These are phyloP conservation scores for Otocyon megalotis DNA, from an alignment of 2,113 vertebrate species.

Conservation along the genomic window DNA sequence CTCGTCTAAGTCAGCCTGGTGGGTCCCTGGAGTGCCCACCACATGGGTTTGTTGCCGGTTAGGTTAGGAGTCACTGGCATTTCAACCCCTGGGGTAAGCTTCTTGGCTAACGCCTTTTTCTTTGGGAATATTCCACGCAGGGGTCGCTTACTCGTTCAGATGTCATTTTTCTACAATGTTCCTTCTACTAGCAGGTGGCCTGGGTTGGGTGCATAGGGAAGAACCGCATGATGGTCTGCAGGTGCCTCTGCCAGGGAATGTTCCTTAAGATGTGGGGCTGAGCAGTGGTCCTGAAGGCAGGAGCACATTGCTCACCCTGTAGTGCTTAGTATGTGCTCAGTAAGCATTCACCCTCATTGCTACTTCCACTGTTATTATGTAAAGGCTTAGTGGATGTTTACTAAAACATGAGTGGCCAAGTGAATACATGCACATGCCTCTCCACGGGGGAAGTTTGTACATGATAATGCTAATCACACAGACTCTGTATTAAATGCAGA, in stretches of 20 bases:
- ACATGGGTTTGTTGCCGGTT: background rate
- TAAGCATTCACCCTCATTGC: background rate
- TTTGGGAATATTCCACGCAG: background rate
- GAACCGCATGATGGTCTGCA: background rate
- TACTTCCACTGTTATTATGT: background rate
- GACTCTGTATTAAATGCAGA: background rate
- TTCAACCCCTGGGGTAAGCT: background rate
- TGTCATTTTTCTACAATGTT: background rate
- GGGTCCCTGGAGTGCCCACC: no score
- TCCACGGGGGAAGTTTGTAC: background rate
- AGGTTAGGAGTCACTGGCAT: background rate
- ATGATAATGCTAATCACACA: background rate
- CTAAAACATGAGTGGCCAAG: background rate
- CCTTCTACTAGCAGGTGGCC: background rate
- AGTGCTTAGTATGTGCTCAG: background rate
- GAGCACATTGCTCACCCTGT: background rate
- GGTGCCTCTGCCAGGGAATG: background rate
- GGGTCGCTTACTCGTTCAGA: background rate
- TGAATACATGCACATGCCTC: background rate
- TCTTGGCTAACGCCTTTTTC: background rate
- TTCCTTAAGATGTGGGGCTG: background rate
- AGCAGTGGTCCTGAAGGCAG: background rate
- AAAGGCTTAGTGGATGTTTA: conserved; percentile 30
- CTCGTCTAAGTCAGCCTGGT: background rate
- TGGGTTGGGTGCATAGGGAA: background rate